Base-by-base conservation (phyloP, 2,888 invertebrate genomes). In the Perithous albicinctus region DNA sequence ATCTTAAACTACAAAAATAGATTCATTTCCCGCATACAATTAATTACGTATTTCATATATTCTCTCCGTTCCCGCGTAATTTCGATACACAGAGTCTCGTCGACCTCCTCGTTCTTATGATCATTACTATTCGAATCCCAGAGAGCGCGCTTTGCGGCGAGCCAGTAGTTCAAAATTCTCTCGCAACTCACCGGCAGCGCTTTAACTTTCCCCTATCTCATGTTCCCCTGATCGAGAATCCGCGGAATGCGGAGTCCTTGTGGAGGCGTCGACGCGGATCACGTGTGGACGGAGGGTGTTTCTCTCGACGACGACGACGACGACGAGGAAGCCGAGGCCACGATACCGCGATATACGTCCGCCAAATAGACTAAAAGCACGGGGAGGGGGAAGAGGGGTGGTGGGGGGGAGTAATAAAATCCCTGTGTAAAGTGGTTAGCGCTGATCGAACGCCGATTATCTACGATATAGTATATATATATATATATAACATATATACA, bases 191-290 rank as follows among this genome's bases (percentile, higher is more conserved):
- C n/a, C n/a, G n/a, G n/a, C n/a, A n/a, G n/a, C n/a, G n/a, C n/a
- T n/a, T n/a, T n/a, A n/a, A n/a, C n/a, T n/a, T n/a, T n/a, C n/a
- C n/a, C n/a, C n/a, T n/a, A n/a, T n/a, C n/a, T 43, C 82, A 87
- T 92, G 89, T 48, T 86, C 51, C 81, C 92, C 92, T 89, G 90
- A 64, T 91, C 59, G 69, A 67, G 85, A 89, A 91, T 91, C 89
- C 91, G 90, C 89, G 89, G 85, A 88, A 88, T 90, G 91, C 92
- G 90, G 89, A 91, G 90, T 92, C 91, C 90, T 89, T 87, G 88
- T 87, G 89, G 88, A 88, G 88, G 90, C 89, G 90, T 90, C 87
- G 87, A 86, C 88, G 82, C 79, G 76, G 72, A 79, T 79, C 75
- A 82, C 79, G 79, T 73, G 61, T 72, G 79, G 72, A 78, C 74